These are phyloP conservation scores for Lindbergichthys nudifrons DNA, from an alignment of 2,797 vertebrate species.

Conservation along the genomic window DNA sequence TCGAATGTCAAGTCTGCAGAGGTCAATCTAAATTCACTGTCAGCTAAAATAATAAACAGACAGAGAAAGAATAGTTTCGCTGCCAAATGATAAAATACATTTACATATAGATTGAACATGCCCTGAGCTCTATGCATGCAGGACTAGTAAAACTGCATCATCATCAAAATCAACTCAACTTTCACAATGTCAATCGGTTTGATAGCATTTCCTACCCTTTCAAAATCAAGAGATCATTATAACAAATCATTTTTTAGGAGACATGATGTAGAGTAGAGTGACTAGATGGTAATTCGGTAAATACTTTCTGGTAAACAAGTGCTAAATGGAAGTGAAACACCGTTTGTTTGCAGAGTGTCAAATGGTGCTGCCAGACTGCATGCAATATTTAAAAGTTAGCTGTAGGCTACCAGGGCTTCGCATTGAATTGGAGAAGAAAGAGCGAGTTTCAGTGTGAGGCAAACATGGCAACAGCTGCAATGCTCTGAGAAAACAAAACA, in stretches of 20 bases:
- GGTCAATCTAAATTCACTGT: slow-evolving; percentile 17
- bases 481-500: slow-evolving; percentile 6
- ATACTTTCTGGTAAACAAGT: slow-evolving; percentile 17
- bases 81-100: slow-evolving; percentile 26
- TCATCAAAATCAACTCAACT: background rate
- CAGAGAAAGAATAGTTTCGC: slow-evolving; percentile 10
- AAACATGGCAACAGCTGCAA: background rate
- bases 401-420: slow-evolving; percentile 16
- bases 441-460: background rate
- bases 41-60: slow-evolving; percentile 17
- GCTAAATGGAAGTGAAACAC: slow-evolving; percentile 30
- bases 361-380: slow-evolving; percentile 39
- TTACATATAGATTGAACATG: slow-evolving; percentile 52
- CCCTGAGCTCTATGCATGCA: background rate
- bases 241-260: too few species aligned
- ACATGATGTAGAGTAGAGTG: background rate
- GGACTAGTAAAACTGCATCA: background rate
- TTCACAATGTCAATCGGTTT: background rate
- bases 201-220: background rate
- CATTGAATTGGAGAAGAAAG: slow-evolving; percentile 19
- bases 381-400: slow-evolving; percentile 52
- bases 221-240: background rate
- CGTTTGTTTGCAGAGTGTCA: slow-evolving; percentile 41
- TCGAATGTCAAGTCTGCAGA: background rate
- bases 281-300: slow-evolving; percentile 12